phyloP scores from a whole-genome alignment of 1,140 invertebrate genomes.

The Cyclina sinensis region DNA sequence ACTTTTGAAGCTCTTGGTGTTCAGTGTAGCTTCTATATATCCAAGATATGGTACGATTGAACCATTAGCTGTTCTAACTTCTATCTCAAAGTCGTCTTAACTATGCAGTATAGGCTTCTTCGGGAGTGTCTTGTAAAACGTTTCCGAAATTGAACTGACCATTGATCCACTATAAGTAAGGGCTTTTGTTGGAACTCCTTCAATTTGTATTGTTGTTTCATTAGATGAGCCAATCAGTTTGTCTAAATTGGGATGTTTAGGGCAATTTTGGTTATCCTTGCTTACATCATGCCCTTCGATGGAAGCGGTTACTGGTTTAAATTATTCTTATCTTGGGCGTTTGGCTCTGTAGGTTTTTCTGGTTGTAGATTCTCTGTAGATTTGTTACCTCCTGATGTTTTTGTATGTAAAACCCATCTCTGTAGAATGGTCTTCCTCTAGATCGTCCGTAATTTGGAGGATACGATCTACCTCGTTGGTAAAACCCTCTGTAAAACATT shows the following conservation, averaged over 20 bases:
- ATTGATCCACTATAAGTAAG: neutral
- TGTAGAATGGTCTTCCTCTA: neutral
- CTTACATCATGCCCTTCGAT: neutral
- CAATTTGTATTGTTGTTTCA: too few relatives aligned
- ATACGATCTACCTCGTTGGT: too few relatives aligned
- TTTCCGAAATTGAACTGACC: neutral
- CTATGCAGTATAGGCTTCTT: neutral
- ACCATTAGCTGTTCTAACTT: neutral
- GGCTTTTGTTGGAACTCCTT: neutral
- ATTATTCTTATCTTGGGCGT: neutral
- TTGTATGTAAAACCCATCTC: neutral
- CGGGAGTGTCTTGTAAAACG: neutral
- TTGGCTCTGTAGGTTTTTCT: neutral
- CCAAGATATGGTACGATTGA: neutral
- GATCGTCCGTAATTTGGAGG: neutral
- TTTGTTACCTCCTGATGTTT: neutral
- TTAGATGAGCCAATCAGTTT: neutral
- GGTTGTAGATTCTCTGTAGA: neutral
- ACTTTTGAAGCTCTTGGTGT: neutral
- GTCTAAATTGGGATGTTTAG: neutral
- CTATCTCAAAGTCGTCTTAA: neutral
- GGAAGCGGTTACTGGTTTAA: neutral
- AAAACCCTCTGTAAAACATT: too few relatives aligned
- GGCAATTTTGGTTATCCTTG: neutral
- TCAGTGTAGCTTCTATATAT: conserved; percentile 2